A percentile compares a stretch with the other conserved stretches of the same genome.
These are phyloP conservation scores for Colinus virginianus DNA, from an alignment of 2,113 vertebrate species.

Conservation along the genomic window DNA sequence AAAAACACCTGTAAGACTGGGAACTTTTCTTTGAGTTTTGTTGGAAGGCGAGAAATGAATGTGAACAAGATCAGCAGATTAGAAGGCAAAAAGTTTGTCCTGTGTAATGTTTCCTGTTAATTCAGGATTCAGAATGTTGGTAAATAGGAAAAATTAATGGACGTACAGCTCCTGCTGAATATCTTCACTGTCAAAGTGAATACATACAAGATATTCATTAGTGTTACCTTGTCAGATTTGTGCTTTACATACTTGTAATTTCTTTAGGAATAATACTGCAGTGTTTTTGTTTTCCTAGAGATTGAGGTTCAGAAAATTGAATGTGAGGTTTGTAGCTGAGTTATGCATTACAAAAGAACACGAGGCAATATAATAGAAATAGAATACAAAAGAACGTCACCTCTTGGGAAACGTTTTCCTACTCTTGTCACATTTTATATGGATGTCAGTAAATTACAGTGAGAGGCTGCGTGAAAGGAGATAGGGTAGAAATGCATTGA, in stretches of 20 bases:
- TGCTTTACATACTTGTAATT: not conserved
- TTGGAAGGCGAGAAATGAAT: not conserved
- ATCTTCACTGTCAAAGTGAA: not conserved
- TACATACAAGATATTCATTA: not conserved
- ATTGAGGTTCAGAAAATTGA: not conserved
- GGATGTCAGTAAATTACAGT: constrained; percentile 19
- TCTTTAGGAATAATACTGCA: not conserved
- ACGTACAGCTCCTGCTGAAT: not conserved
- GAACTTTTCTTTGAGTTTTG: not conserved
- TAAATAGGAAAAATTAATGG: not conserved
- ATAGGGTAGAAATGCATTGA: constrained; percentile 5
- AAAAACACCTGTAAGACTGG: not conserved
- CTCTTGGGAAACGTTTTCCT: constrained; percentile 28
- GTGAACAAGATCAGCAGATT: not conserved
- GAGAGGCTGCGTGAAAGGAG: not conserved
- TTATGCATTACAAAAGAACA: not conserved
- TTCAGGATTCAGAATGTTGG: not conserved
- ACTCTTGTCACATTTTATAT: constrained; percentile 27
- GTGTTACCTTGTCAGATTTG: not conserved
- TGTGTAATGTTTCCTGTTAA: not conserved
- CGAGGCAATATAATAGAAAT: not conserved
- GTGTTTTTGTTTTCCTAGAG: not conserved
- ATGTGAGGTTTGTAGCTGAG: not conserved
- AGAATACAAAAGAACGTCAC: constrained; percentile 17
- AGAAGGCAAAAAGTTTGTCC: not conserved